Conservation (phyloP, 2,888 invertebrate species). For the Drosophila prolongata region DNA sequence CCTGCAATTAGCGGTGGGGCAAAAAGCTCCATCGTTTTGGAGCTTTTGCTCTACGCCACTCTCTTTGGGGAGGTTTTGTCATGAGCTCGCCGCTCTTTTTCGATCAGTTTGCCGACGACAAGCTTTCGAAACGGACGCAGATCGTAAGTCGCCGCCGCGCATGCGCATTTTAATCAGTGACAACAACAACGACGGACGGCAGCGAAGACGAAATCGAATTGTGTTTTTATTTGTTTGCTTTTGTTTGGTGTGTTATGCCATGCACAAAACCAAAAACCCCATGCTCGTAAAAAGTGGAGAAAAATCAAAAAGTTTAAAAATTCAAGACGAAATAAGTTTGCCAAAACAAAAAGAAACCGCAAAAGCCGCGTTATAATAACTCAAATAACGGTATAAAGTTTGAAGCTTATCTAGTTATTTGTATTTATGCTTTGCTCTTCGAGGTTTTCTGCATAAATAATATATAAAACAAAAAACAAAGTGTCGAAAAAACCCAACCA, state of each 20-base stretch:
- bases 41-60: slow-evolving; percentile 56
- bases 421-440: slow-evolving; percentile 19
- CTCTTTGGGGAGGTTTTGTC: slow-evolving; percentile 51
- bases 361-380: slow-evolving; percentile 43
- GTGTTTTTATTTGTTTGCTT: slow-evolving; percentile 58
- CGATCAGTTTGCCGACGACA: slow-evolving; percentile 73
- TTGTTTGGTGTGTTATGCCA: slow-evolving; percentile 47
- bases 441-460: slow-evolving; percentile 4
- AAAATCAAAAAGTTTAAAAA: slow-evolving; percentile 32
- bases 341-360: slow-evolving; percentile 46
- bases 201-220: slow-evolving; percentile 39
- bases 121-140: slow-evolving; percentile 76
- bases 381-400: slow-evolving; percentile 55
- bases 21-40: slow-evolving; percentile 52
- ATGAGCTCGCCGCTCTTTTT: slow-evolving; percentile 42
- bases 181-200: slow-evolving; percentile 31
- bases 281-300: slow-evolving; percentile 28
- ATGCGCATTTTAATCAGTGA: slow-evolving; percentile 57
- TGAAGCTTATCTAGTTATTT: slow-evolving; percentile 49
- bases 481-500: slow-evolving; percentile 25
- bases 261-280: slow-evolving; percentile 14
- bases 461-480: slow-evolving; percentile 9
- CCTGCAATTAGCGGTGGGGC: slow-evolving; percentile 39
- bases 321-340: slow-evolving; percentile 40
- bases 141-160: slow-evolving; percentile 55